Base-by-base conservation (phyloP, 2,888 invertebrate species). In the Eurois occulta region DNA sequence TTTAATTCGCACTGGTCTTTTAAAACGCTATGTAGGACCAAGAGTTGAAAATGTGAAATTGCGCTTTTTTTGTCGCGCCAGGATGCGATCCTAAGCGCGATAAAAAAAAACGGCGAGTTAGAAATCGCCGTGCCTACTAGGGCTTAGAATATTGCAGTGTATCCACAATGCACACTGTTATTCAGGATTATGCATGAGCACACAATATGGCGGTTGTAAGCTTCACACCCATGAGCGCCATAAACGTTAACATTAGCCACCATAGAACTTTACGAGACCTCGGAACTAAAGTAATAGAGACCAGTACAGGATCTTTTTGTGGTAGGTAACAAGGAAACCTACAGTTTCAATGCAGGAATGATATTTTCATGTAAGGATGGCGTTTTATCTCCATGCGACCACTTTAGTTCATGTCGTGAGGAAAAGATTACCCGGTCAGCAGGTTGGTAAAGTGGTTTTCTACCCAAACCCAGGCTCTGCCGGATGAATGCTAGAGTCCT, bases 221-320 rank as follows among this genome's bases (percentile, higher is more conserved):
- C 73, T 71, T 64, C 35, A 71, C 64, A 48, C 60, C 64, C 66
- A 73, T 72, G 62, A 24, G 60, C 18, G 21, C 64, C 71, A 28
- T 83, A 64, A 48, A 58, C 21, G 41, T 48, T 32, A 69, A 35
- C 65, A 75, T 69, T 73, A 68, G 41, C 62, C 24, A 24, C 65
- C 68, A 48, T 72, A 75, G 21, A 74, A 55, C 46, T 83, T 78
- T 62, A 72, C 24, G 72, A 55, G 43, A 48, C 24, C 68, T 35
- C 46, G 43, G 58, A 52, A 60, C 64, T 48, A 55, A 55, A 67
- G 62, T 48, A 68, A 43, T 64, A 60, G 13, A 38, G 43, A 16
- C 5, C 13, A n/a, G 13, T 72, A 8, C 52, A 46, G 18, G 7
- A n/a, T 18, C 18, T 65, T 41, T n/a, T 28, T 60, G 4, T 60